phyloP scores from a whole-genome alignment of 1,140 invertebrate species.

The Galleria mellonella region DNA sequence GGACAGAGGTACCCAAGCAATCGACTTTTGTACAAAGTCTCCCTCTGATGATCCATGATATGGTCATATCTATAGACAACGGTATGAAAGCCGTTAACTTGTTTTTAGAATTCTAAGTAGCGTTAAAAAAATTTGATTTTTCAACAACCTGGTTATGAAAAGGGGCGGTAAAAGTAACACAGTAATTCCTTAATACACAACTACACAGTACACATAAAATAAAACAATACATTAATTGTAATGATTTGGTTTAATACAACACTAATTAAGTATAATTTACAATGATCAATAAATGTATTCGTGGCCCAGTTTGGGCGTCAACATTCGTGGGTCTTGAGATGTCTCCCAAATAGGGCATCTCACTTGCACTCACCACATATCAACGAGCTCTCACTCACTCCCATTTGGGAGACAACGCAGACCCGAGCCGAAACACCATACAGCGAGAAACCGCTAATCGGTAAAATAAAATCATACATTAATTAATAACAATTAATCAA shows the following conservation, averaged over 20 bases:
- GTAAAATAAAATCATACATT: slow-evolving; percentile 3
- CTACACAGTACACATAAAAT: slow-evolving; percentile 6
- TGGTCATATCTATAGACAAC: too few species aligned
- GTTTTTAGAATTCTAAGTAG: too few species aligned
- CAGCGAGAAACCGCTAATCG: neutral
- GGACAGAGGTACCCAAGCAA: too few species aligned
- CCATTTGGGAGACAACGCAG: neutral
- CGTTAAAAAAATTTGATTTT: too few species aligned
- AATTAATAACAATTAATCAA: slow-evolving; percentile 5
- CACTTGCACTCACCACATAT: neutral
- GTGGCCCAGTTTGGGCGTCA: slow-evolving; percentile 20
- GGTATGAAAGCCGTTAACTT: too few species aligned
- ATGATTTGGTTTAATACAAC: slow-evolving; percentile 72
- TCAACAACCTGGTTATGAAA: too few species aligned
- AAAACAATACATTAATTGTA: slow-evolving; percentile 43
- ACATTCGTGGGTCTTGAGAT: neutral
- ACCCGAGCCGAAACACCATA: neutral
- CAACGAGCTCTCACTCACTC: neutral
- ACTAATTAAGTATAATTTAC: slow-evolving; percentile 73
- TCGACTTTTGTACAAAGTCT: too few species aligned
- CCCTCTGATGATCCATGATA: too few species aligned
- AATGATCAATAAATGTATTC: slow-evolving; percentile 59
- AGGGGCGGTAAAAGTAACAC: too few species aligned
- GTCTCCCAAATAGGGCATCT: neutral
- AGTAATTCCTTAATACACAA: neutral